These are phyloP conservation scores for Dugesia japonica DNA, from an alignment of 2,888 invertebrate genomes.

Conservation along the genomic window DNA sequence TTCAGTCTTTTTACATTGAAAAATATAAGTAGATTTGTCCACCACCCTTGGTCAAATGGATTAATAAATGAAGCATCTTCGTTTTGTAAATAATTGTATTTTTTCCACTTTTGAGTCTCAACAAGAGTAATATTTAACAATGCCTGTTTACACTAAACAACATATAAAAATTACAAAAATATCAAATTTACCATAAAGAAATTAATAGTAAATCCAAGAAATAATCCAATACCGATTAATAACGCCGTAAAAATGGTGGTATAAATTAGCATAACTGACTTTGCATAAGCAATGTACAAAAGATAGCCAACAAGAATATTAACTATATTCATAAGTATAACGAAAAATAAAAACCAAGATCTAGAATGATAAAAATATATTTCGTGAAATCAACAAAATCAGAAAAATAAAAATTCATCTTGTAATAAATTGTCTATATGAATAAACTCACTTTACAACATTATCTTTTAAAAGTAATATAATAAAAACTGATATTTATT, in stretches of 20 bases:
- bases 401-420: too few relatives aligned
- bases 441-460: too few relatives aligned
- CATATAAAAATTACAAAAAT: background rate
- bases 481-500: too few relatives aligned
- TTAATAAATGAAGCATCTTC: constrained; percentile 73
- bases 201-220: background rate
- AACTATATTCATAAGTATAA: background rate
- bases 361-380: too few relatives aligned
- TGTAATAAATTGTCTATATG: too few relatives aligned
- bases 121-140: background rate
- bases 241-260: background rate
- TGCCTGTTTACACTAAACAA: background rate
- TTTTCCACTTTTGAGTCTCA: background rate
- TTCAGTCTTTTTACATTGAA: background rate
- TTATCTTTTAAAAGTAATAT: too few relatives aligned
- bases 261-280: background rate
- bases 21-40: constrained; percentile 54
- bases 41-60: constrained; percentile 73
- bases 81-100: constrained; percentile 69
- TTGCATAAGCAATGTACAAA: background rate
- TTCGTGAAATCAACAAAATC: too few relatives aligned
- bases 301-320: background rate
- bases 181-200: constrained; percentile 4
- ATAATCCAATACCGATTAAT: background rate
- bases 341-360: background rate